Percentiles rank a stretch among this genome's conserved stretches.
Evolutionary conservation across 2,113 vertebrate genomes (phyloP).

Genomic region (Pelobates fuscus): DNA sequence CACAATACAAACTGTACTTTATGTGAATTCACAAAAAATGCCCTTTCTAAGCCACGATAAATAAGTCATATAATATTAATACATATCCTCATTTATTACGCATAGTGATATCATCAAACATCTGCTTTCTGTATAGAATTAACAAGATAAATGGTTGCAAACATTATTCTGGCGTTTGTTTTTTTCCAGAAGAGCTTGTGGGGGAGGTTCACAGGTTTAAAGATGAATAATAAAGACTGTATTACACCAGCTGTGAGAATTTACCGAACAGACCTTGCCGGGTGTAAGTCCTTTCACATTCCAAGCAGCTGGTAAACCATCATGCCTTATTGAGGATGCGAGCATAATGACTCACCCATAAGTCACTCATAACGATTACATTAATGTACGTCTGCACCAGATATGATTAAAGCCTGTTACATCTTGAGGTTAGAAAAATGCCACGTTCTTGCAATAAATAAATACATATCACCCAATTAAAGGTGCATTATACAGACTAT

Average conservation of each 20-base stretch:
- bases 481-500: conserved; percentile 10
- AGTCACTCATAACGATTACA: conserved; percentile 7
- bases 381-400: conserved; percentile 2
- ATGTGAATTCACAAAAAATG: too few species aligned
- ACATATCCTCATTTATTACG: neutral
- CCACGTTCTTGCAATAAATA: neutral
- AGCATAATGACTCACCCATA: neutral
- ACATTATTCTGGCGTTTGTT: neutral
- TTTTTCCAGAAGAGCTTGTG: neutral
- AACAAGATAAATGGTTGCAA: neutral
- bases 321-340: neutral
- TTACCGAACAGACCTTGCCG: neutral
- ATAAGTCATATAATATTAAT: neutral
- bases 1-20: too few species aligned
- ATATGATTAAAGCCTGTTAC: conserved; percentile 2
- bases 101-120: neutral
- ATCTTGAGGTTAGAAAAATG: neutral
- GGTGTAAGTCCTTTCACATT: neutral
- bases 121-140: conserved; percentile 1
- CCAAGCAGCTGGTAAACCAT: neutral
- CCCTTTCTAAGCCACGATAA: too few species aligned
- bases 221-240: conserved; percentile 1
- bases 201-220: neutral
- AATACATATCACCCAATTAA: conserved; percentile 25
- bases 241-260: neutral